A percentile compares a stretch with the other conserved stretches of the same genome.
phyloP scores from a whole-genome alignment of 2,797 vertebrate genomes.

The Notamacropus eugenii region DNA sequence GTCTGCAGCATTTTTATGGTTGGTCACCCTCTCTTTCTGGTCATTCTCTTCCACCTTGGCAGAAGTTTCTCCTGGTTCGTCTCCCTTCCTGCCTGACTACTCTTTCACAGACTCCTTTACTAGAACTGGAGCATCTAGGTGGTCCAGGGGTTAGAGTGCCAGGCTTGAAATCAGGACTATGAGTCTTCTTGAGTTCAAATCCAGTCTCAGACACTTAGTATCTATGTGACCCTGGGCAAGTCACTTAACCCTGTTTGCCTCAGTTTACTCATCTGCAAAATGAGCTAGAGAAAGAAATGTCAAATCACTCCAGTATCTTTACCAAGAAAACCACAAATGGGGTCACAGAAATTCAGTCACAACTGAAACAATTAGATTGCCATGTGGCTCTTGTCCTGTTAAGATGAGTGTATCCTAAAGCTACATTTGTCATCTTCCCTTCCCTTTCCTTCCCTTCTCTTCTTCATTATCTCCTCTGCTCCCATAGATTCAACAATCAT shows the following conservation, averaged over 20 bases:
- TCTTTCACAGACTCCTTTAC: background rate
- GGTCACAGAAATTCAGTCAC: too few species aligned
- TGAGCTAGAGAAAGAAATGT: background rate
- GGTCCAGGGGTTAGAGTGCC: background rate
- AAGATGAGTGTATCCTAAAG: background rate
- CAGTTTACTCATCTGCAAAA: too few species aligned
- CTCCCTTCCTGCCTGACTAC: background rate
- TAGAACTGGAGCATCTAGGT: background rate
- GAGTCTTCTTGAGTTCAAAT: too few species aligned
- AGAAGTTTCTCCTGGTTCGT: background rate
- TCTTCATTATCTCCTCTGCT: too few species aligned
- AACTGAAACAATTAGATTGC: background rate
- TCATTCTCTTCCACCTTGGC: background rate
- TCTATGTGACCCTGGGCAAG: too few species aligned
- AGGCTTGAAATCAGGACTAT: background rate
- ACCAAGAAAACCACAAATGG: too few species aligned
- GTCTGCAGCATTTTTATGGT: background rate
- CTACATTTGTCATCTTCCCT: background rate
- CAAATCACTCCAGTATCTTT: background rate
- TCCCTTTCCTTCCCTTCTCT: too few species aligned
- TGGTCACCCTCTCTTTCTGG: background rate
- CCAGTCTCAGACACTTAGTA: too few species aligned
- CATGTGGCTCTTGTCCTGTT: background rate
- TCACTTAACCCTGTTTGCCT: too few species aligned
- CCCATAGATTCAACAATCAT: too few species aligned